These are phyloP conservation scores for Idaea straminata DNA, from an alignment of 2,888 invertebrate genomes.

Conservation along the genomic window DNA sequence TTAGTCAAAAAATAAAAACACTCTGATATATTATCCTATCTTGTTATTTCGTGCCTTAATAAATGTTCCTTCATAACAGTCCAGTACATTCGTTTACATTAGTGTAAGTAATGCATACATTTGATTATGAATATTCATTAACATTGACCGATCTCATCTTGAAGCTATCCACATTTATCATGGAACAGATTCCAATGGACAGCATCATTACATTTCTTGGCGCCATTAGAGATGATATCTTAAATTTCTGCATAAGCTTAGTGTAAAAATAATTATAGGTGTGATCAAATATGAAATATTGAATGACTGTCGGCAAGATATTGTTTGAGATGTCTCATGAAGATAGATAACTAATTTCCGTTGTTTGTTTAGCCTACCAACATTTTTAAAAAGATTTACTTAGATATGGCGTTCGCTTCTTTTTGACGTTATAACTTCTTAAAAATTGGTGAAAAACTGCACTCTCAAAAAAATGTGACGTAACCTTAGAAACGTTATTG, in stretches of 20 bases:
- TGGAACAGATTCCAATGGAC: conserved; percentile 26
- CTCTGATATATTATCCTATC: conserved; percentile 36
- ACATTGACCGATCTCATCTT: conserved; percentile 49
- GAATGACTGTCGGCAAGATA: not conserved
- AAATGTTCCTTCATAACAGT: conserved; percentile 48
- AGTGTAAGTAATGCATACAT: conserved; percentile 47
- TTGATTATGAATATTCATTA: conserved; percentile 59
- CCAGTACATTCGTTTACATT: conserved; percentile 34
- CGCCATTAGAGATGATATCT: conserved; percentile 39
- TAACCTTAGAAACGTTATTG: too few relatives aligned
- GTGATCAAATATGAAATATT: not conserved
- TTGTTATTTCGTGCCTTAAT: conserved; percentile 42
- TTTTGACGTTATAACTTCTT: too few relatives aligned
- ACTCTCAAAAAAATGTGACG: too few relatives aligned
- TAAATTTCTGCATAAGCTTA: conserved; percentile 26
- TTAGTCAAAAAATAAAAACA: conserved; percentile 44
- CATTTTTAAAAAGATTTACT: too few relatives aligned
- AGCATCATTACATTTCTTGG: conserved; percentile 35
- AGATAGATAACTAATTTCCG: not conserved
- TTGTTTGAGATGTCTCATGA: not conserved
- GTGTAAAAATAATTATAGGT: not conserved
- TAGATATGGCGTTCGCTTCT: too few relatives aligned
- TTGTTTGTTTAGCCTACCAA: too few relatives aligned
- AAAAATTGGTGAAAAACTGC: too few relatives aligned
- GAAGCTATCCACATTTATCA: conserved; percentile 43